phyloP scores from a whole-genome alignment of 2,888 invertebrate species.

The Drosophila recens region DNA sequence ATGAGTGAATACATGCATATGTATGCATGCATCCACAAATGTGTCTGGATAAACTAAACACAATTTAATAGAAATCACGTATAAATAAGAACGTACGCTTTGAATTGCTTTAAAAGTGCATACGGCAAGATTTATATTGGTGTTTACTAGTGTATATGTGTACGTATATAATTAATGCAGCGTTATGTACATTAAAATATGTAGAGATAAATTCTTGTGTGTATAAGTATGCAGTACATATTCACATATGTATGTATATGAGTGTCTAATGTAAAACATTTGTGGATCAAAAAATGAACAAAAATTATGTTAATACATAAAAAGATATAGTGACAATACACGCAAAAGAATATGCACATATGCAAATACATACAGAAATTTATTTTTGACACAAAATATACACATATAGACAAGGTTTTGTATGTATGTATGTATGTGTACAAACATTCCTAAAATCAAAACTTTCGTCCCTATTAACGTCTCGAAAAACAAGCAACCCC shows the following conservation, averaged over 20 bases:
- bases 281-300: background rate
- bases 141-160: conserved; percentile 4
- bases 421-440: background rate
- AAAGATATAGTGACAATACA: background rate
- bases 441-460: background rate
- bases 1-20: conserved; percentile 23
- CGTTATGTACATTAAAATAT: conserved; percentile 1
- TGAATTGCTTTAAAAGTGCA: background rate
- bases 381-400: conserved; percentile 11
- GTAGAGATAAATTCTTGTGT: conserved; percentile 2
- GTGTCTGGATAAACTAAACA: conserved; percentile 22
- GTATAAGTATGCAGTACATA: conserved; percentile 17
- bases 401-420: background rate
- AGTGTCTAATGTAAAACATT: background rate
- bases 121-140: background rate
- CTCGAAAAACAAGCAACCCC: background rate
- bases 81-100: background rate
- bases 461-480: background rate
- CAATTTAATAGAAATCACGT: conserved; percentile 5
- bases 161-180: conserved; percentile 9
- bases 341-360: background rate
- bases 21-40: conserved; percentile 18
- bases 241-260: background rate
- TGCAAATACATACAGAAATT: background rate
- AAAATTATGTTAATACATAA: background rate